Percentiles rank a stretch among this genome's conserved stretches.
Conservation (phyloP, 1,140 invertebrate species). For the Drosophila willistoni region DNA sequence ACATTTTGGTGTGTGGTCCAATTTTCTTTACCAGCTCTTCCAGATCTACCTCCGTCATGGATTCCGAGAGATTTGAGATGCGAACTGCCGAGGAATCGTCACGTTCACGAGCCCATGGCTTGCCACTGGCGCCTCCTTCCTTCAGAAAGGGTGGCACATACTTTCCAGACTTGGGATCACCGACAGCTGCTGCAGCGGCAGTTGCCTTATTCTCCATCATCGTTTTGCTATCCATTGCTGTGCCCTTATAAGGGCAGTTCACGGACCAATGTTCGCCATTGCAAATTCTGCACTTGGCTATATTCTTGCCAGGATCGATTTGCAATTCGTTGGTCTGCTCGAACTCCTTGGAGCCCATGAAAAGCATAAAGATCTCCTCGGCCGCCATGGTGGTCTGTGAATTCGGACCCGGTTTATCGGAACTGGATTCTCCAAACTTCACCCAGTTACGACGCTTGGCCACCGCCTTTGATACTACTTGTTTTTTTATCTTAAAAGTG, state of each 20-base stretch:
- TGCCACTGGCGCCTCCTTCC: slow-evolving; percentile 85
- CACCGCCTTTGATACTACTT: slow-evolving; percentile 95
- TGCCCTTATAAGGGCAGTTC: slow-evolving; percentile 98
- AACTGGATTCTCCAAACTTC: slow-evolving; percentile 96
- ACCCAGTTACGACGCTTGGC: slow-evolving; percentile 95
- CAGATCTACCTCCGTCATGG: slow-evolving; percentile 96
- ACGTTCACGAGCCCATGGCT: slow-evolving; percentile 85
- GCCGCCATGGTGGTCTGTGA: slow-evolving; percentile 97
- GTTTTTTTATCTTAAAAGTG: slow-evolving; percentile 95
- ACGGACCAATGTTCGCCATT: slow-evolving; percentile 98
- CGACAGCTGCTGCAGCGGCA: slow-evolving; percentile 55
- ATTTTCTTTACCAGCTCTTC: slow-evolving; percentile 94
- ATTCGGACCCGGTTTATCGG: slow-evolving; percentile 97
- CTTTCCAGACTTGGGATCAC: slow-evolving; percentile 85
- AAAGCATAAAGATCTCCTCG: slow-evolving; percentile 98
- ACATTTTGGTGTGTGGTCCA: slow-evolving; percentile 88
- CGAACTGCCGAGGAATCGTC: slow-evolving; percentile 95
- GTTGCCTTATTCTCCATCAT: slow-evolving; percentile 77
- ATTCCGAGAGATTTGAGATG: slow-evolving; percentile 98
- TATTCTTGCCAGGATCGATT: slow-evolving; percentile 83
- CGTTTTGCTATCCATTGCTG: slow-evolving; percentile 86
- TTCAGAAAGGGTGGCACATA: slow-evolving; percentile 94
- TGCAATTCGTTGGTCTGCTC: slow-evolving; percentile 91
- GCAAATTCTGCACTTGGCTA: slow-evolving; percentile 97
- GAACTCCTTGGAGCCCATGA: slow-evolving; percentile 93